Evolutionary conservation across 2,797 vertebrate genomes (phyloP).

Genomic region (Chaetophractus vellerosus): DNA sequence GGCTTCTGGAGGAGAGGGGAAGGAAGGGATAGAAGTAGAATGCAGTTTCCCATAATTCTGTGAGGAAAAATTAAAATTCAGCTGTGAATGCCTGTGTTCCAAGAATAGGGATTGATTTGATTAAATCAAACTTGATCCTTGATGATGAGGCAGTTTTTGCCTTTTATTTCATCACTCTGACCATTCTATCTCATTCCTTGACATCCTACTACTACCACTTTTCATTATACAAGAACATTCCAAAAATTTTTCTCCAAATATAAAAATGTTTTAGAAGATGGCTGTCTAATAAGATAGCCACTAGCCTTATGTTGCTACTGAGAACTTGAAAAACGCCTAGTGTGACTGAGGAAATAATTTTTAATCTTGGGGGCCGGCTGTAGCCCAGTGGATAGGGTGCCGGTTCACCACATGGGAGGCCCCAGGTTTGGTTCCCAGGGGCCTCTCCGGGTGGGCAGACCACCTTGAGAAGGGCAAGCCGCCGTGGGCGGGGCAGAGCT

Average conservation of each 20-base stretch:
- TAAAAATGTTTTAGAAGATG: background rate
- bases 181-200: background rate
- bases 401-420: too few species aligned
- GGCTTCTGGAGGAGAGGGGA: background rate
- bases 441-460: too few species aligned
- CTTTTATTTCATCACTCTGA: conserved; percentile 10
- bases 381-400: too few species aligned
- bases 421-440: too few species aligned
- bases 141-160: background rate
- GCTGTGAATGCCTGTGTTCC: background rate
- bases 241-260: background rate
- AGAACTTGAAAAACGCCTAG: background rate
- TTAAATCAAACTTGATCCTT: background rate
- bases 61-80: conserved; percentile 56
- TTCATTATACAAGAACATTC: background rate
- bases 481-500: too few species aligned
- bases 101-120: background rate
- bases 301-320: background rate
- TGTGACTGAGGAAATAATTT: background rate
- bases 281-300: background rate
- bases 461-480: too few species aligned
- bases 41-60: background rate
- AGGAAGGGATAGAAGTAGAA: background rate
- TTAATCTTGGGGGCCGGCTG: too few species aligned
- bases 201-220: background rate